Evolutionary conservation across 2,113 vertebrate species (phyloP), one percentile per base, ranked within the genome.

Genomic region (Aspidoscelis tigris): DNA sequence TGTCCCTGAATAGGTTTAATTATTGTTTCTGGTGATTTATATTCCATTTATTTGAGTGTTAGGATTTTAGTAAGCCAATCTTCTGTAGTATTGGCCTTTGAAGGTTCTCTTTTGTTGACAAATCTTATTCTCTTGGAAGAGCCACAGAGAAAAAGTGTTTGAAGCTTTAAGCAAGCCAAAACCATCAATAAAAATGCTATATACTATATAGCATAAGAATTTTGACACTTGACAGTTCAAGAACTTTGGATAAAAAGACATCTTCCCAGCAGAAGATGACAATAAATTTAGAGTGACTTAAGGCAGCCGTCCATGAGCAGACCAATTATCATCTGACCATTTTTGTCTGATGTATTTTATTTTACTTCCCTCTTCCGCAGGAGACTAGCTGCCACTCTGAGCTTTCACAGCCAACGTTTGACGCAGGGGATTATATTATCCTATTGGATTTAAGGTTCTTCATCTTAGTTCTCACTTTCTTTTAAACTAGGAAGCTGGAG

Each of bases 361-460:
- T 86, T 86, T 71, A 2, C 41, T 81, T 76, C 64, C 20, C 53
- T 81, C 20, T 86, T 77, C 65, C 77, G 21, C 58, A 71, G 53
- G 65, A 81, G 69, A 43, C 75, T 73, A 81, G 53, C 73, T 88
- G 83, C 79, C 74, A 82, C 47, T 78, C 66, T 85, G 81, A 44
- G 79, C 44, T 77, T 84, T 88, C 53, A 84, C 26, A n/a, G 75
- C 33, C 68, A 44, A 8, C 39, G 22, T 77, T 77, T 84, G 73
- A 81, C 78, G 78, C 43, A 76, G 64, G 69, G 68, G 53, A 82
- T 81, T 66, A 81, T 66, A 81, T 85, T 82, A 74, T 80, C 44
- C 43, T 72, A 68, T 39, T 87, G 73, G 81, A 66, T 58, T 82
- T 82, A 78, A 82, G 70, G 47, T 61, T 79, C 75, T 61, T 76